These are phyloP conservation scores for Parotocinclus haroldoi DNA, from an alignment of 2,797 vertebrate species.

Conservation along the genomic window DNA sequence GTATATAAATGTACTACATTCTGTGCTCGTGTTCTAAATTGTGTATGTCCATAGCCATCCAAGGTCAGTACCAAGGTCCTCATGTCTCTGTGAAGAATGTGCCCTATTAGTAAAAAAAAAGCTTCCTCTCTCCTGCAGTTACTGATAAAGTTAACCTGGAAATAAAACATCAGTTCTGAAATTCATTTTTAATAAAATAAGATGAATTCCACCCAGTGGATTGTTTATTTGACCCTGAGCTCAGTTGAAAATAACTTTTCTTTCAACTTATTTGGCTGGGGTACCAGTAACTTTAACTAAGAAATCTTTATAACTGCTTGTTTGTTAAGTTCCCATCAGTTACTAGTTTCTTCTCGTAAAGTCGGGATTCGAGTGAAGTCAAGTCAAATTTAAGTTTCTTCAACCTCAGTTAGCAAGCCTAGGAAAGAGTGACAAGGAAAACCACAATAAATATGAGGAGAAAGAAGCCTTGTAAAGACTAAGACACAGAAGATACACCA, in stretches of 20 bases:
- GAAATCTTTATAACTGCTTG: neutral
- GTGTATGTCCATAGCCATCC: neutral
- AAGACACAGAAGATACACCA: too few species aligned
- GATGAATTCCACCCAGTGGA: neutral
- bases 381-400: too few species aligned
- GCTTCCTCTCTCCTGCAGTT: conserved; percentile 12
- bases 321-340: too few species aligned
- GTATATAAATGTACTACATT: conserved; percentile 5
- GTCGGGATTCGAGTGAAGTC: too few species aligned
- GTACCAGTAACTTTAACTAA: neutral
- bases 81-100: conserved; percentile 33
- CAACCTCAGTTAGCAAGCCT: too few species aligned
- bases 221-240: conserved; percentile 13
- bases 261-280: neutral
- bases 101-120: conserved; percentile 21
- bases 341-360: neutral
- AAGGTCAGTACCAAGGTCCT: conserved; percentile 30
- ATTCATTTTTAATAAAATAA: conserved; percentile 6
- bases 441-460: too few species aligned
- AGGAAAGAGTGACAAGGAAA: too few species aligned
- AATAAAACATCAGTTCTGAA: conserved; percentile 10
- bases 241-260: neutral
- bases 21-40: conserved; percentile 18
- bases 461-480: too few species aligned
- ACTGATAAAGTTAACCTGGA: conserved; percentile 27